Conservation (phyloP, 1,140 invertebrate species). For the Caenorhabditis tropicalis region DNA sequence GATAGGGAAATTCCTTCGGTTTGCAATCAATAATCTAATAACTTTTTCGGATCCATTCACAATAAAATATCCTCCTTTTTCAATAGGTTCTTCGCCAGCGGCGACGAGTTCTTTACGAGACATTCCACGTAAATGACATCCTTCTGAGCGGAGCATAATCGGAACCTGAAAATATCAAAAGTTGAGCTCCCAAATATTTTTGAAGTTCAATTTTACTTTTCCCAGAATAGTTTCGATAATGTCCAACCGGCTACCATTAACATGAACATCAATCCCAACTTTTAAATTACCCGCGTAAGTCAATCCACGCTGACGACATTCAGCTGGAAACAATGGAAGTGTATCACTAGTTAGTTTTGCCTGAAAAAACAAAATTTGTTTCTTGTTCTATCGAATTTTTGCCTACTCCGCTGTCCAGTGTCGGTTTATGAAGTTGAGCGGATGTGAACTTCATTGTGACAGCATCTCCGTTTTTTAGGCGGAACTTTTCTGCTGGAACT, state of each 20-base stretch:
- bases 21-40: slow-evolving; percentile 66
- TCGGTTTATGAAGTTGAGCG: slow-evolving; percentile 58
- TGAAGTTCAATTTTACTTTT: slow-evolving; percentile 13
- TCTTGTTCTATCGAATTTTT: not conserved
- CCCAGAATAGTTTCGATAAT: slow-evolving; percentile 63
- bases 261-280: slow-evolving; percentile 58
- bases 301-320: slow-evolving; percentile 69
- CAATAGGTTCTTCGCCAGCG: slow-evolving; percentile 66
- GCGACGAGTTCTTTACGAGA: slow-evolving; percentile 58
- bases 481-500: slow-evolving; percentile 67
- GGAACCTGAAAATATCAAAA: slow-evolving; percentile 58
- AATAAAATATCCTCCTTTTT: slow-evolving; percentile 71
- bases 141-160: slow-evolving; percentile 69
- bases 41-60: slow-evolving; percentile 70
- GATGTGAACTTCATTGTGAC: slow-evolving; percentile 64
- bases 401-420: slow-evolving; percentile 38
- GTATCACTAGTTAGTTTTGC: slow-evolving; percentile 36
- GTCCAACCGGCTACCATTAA: slow-evolving; percentile 63
- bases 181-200: not conserved
- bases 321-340: slow-evolving; percentile 58
- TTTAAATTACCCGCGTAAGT: slow-evolving; percentile 67
- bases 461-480: slow-evolving; percentile 63
- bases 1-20: slow-evolving; percentile 69
- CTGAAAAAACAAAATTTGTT: not conserved
- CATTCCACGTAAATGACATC: slow-evolving; percentile 64